A percentile compares a stretch with the other conserved stretches of the same genome.
phyloP scores from a whole-genome alignment of 2,113 vertebrate species.

The Melanerpes aurifrons region DNA sequence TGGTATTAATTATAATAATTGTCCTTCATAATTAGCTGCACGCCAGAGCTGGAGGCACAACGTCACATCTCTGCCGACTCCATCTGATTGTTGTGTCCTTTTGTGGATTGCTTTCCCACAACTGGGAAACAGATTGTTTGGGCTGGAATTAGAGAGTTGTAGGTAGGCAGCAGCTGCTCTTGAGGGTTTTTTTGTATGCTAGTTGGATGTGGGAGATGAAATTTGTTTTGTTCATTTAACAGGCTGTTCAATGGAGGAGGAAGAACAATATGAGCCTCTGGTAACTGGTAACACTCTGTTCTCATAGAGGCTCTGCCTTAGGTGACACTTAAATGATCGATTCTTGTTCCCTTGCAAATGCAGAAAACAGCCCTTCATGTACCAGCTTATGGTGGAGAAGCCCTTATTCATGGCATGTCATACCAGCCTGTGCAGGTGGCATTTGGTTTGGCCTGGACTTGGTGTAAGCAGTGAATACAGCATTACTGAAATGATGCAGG shows the following conservation, averaged over 20 bases:
- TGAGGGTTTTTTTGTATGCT: slow-evolving; percentile 46
- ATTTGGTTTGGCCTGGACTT: background rate
- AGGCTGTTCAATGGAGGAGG: slow-evolving; percentile 13
- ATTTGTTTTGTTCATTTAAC: slow-evolving; percentile 64
- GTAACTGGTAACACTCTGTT: background rate
- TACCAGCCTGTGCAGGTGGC: background rate
- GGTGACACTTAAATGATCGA: background rate
- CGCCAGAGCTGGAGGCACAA: slow-evolving; percentile 42
- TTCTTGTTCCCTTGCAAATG: background rate
- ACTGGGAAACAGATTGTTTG: slow-evolving; percentile 71
- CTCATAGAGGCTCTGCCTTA: background rate
- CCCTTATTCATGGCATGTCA: background rate
- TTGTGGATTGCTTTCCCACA: slow-evolving; percentile 44
- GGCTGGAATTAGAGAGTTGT: slow-evolving; percentile 62
- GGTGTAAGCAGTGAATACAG: background rate
- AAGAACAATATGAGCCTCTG: background rate
- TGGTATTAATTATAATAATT: slow-evolving; percentile 72
- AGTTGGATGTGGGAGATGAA: slow-evolving; percentile 40
- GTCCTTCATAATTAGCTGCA: slow-evolving; percentile 56
- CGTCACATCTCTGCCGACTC: slow-evolving; percentile 38
- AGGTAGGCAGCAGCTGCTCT: slow-evolving; percentile 67
- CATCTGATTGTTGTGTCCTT: slow-evolving; percentile 36
- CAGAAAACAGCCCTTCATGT: background rate
- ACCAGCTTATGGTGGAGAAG: background rate
- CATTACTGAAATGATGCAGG: background rate